These are phyloP conservation scores for Porites cylindrica DNA, from an alignment of 92 coral and sea anemone species.

Conservation along the genomic window DNA sequence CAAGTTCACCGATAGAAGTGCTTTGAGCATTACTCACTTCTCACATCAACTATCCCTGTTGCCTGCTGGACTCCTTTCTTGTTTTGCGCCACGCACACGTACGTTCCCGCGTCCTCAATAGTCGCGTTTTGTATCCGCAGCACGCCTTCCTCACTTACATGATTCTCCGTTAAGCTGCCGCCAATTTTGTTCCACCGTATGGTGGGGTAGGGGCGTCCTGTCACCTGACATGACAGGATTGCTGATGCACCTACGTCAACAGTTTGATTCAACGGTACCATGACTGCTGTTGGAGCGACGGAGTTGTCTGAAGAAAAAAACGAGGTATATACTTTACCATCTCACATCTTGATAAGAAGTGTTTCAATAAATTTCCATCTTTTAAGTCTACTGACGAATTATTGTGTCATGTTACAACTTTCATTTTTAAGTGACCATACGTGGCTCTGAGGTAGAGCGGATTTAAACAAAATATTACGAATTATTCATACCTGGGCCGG, in stretches of 20 bases:
- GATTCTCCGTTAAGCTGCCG: constrained; percentile 70
- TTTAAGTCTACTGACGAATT: no score
- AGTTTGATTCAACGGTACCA: constrained; percentile 73
- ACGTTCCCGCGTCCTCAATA: constrained; percentile 87
- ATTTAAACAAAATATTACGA: no score
- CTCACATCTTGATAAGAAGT: not conserved
- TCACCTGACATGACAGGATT: constrained; percentile 75
- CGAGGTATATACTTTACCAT: not conserved
- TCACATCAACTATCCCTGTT: constrained; percentile 75
- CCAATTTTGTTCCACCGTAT: constrained; percentile 92
- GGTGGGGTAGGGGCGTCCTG: constrained; percentile 80
- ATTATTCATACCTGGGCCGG: no score
- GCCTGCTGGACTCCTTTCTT: constrained; percentile 89
- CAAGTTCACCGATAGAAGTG: no score
- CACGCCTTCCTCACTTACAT: constrained; percentile 62
- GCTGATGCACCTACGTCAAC: constrained; percentile 78
- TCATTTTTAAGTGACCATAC: no score
- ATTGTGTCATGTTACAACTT: no score
- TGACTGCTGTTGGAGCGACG: constrained; percentile 80
- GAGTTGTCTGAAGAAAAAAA: constrained; percentile 59
- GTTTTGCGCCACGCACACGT: constrained; percentile 93
- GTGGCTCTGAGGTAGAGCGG: no score
- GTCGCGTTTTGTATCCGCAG: constrained; percentile 70
- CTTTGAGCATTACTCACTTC: constrained; percentile 60
- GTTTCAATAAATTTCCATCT: no score